phyloP scores from a whole-genome alignment of 2,113 vertebrate species.

The Oxyura jamaicensis region DNA sequence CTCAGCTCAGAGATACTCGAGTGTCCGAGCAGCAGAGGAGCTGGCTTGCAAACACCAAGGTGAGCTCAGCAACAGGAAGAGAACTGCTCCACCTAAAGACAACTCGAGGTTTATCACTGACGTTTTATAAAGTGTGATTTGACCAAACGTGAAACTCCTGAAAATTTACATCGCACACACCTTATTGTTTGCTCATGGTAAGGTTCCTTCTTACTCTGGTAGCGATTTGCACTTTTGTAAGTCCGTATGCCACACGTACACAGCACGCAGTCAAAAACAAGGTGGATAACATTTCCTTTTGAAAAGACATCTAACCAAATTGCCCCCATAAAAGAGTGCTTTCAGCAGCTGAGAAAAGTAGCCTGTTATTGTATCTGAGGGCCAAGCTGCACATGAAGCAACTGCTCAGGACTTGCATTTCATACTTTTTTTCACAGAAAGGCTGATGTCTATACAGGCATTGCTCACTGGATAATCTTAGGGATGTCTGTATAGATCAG shows the following conservation, averaged over 20 bases:
- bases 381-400: neutral
- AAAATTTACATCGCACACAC: fast-evolving
- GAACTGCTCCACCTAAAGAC: neutral
- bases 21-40: neutral
- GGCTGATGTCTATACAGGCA: neutral
- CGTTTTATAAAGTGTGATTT: fast-evolving
- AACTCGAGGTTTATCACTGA: too few species aligned
- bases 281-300: constrained; percentile 7
- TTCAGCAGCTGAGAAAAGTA: constrained; percentile 26
- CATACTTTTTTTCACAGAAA: fast-evolving
- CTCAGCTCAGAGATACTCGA: neutral
- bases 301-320: neutral
- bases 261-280: neutral
- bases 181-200: fast-evolving
- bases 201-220: neutral
- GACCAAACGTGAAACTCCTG: neutral
- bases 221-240: neutral
- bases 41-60: fast-evolving
- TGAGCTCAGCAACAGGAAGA: neutral
- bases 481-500: neutral
- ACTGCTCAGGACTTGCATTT: neutral
- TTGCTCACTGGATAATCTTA: fast-evolving
- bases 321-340: neutral
- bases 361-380: neutral
- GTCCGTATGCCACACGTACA: neutral